These are phyloP conservation scores for Condylostylus longicornis DNA, from an alignment of 1,140 invertebrate genomes.

Conservation along the genomic window DNA sequence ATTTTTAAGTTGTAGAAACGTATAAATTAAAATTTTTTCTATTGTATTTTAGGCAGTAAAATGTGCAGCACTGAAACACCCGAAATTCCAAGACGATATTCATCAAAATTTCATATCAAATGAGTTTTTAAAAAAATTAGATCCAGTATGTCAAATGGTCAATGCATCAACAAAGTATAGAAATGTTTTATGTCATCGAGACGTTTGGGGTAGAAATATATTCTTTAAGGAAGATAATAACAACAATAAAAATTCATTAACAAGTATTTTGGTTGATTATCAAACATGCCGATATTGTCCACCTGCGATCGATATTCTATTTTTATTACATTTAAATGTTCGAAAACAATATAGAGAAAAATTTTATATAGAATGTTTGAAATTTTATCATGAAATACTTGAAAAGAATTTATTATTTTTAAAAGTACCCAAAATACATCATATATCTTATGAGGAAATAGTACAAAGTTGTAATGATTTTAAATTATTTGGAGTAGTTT, in stretches of 20 bases:
- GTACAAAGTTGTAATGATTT: constrained; percentile 18
- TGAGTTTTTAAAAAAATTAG: constrained; percentile 19
- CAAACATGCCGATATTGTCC: constrained; percentile 39
- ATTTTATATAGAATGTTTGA: constrained; percentile 6
- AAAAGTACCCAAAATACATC: constrained; percentile 9
- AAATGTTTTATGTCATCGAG: constrained; percentile 44
- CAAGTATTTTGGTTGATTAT: constrained; percentile 43
- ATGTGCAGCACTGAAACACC: constrained; percentile 17
- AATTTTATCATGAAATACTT: constrained; percentile 14
- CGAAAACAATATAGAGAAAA: constrained; percentile 11
- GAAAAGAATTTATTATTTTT: constrained; percentile 8
- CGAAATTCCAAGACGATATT: constrained; percentile 11
- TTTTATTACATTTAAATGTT: constrained; percentile 20
- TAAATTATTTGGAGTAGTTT: constrained; percentile 17
- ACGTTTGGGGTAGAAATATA: constrained; percentile 47
- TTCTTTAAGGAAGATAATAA: constrained; percentile 38
- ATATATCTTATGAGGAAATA: constrained; percentile 14
- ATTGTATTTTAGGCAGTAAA: constrained; percentile 13
- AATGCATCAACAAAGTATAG: constrained; percentile 22
- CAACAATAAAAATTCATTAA: constrained; percentile 10
- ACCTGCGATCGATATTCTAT: constrained; percentile 38
- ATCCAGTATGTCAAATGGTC: constrained; percentile 22
- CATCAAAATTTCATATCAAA: constrained; percentile 16
- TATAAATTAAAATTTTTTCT: too few species aligned
- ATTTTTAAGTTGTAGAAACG: neutral